These are phyloP conservation scores for Athene noctua DNA, from an alignment of 2,113 vertebrate species.

Conservation along the genomic window DNA sequence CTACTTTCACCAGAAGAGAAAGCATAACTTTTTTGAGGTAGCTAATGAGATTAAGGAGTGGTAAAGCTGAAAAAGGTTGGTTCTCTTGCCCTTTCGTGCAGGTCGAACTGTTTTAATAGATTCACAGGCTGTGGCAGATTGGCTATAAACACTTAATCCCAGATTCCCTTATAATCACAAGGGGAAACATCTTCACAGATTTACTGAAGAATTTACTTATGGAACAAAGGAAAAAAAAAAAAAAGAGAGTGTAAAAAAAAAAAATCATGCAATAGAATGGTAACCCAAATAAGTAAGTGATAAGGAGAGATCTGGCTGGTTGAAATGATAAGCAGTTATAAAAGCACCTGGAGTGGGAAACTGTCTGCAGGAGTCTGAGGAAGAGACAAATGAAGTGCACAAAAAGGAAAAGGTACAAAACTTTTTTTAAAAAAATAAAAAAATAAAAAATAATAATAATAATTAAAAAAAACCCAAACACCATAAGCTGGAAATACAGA, in stretches of 20 bases:
- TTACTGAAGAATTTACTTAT: neutral
- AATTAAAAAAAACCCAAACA: too few species aligned
- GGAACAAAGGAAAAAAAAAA: neutral
- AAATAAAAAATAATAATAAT: too few species aligned
- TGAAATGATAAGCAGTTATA: neutral
- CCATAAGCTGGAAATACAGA: neutral
- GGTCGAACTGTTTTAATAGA: neutral
- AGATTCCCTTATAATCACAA: neutral
- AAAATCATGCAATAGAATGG: neutral
- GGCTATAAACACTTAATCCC: neutral
- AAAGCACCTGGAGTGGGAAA: neutral
- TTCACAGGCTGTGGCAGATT: neutral
- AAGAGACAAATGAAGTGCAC: neutral
- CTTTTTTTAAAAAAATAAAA: neutral
- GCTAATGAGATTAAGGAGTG: constrained; percentile 22
- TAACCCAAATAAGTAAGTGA: neutral
- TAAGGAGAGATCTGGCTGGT: neutral
- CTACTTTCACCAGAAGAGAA: neutral
- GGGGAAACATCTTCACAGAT: neutral
- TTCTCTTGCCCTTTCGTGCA: neutral
- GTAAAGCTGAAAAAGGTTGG: constrained; percentile 22
- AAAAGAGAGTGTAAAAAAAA: neutral
- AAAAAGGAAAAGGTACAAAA: neutral
- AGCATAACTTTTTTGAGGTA: constrained; percentile 12
- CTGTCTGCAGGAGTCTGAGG: neutral